phyloP scores from a whole-genome alignment of 2,888 invertebrate species.

The Carpatolechia fugitivella region DNA sequence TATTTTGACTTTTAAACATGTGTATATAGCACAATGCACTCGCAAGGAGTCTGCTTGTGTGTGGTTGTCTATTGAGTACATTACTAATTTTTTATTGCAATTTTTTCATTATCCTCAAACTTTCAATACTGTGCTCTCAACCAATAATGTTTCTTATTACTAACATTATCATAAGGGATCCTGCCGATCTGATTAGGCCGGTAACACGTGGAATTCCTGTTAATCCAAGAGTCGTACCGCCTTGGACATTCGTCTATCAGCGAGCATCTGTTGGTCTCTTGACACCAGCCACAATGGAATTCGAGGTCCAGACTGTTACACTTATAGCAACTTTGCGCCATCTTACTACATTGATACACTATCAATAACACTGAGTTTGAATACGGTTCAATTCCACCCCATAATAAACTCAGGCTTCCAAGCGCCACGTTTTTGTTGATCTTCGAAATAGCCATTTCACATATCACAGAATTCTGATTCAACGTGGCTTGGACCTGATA shows the following conservation, averaged over 20 bases:
- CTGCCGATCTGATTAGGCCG: neutral
- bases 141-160: too few relatives aligned
- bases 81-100: too few relatives aligned
- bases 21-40: too few relatives aligned
- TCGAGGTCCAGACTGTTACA: slow-evolving; percentile 33
- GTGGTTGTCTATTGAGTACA: too few relatives aligned
- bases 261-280: slow-evolving; percentile 27
- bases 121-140: too few relatives aligned
- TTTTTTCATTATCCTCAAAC: too few relatives aligned
- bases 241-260: slow-evolving; percentile 36
- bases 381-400: slow-evolving; percentile 41
- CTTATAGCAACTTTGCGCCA: slow-evolving; percentile 29
- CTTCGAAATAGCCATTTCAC: slow-evolving; percentile 22
- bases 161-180: neutral
- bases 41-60: too few relatives aligned
- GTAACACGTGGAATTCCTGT: slow-evolving; percentile 20
- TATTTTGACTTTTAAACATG: too few relatives aligned
- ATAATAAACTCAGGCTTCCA: slow-evolving; percentile 32
- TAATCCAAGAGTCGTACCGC: slow-evolving; percentile 24
- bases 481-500: slow-evolving; percentile 23
- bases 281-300: slow-evolving; percentile 39
- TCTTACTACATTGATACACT: slow-evolving; percentile 34
- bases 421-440: slow-evolving; percentile 23
- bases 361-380: slow-evolving; percentile 40
- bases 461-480: slow-evolving; percentile 21